phyloP scores from a whole-genome alignment of 2,888 invertebrate species.

The Drosophila quinaria region DNA sequence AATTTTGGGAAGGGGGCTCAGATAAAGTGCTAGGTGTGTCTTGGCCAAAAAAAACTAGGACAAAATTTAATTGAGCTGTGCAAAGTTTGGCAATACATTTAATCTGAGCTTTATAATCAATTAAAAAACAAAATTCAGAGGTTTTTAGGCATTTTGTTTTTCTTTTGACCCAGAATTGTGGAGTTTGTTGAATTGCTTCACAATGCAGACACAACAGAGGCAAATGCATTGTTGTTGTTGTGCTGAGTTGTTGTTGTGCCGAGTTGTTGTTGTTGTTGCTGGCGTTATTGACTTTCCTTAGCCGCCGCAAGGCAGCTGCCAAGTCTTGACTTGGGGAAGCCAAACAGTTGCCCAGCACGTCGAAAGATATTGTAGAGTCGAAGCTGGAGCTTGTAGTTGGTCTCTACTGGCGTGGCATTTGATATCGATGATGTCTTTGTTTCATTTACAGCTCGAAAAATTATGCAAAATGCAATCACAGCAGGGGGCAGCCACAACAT shows the following conservation, averaged over 20 bases:
- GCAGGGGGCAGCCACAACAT: constrained; percentile 53
- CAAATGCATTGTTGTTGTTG: constrained; percentile 19
- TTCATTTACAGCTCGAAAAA: constrained; percentile 68
- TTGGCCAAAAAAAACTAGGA: constrained; percentile 22
- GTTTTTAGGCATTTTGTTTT: constrained; percentile 33
- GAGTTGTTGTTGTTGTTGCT: background rate
- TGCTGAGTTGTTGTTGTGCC: constrained; percentile 9
- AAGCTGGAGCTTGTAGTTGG: constrained; percentile 15
- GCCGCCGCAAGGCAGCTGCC: constrained; percentile 28
- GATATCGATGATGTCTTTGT: constrained; percentile 82
- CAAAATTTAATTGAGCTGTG: constrained; percentile 49
- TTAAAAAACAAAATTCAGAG: constrained; percentile 35
- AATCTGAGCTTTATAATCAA: constrained; percentile 46
- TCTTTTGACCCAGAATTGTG: constrained; percentile 51
- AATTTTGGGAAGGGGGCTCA: background rate
- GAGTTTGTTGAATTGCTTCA: constrained; percentile 31
- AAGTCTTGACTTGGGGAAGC: constrained; percentile 53
- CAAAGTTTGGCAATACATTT: constrained; percentile 43
- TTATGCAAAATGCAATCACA: constrained; percentile 71
- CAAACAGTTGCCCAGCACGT: constrained; percentile 48
- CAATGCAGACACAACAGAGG: constrained; percentile 28
- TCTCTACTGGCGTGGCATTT: constrained; percentile 59
- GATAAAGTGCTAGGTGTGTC: constrained; percentile 27
- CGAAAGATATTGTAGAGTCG: constrained; percentile 2
- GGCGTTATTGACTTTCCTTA: constrained; percentile 20